Percentiles rank a stretch among this genome's conserved stretches.
Conservation (phyloP, 2,113 vertebrate genomes). For the Lagenorhynchus albirostris region DNA sequence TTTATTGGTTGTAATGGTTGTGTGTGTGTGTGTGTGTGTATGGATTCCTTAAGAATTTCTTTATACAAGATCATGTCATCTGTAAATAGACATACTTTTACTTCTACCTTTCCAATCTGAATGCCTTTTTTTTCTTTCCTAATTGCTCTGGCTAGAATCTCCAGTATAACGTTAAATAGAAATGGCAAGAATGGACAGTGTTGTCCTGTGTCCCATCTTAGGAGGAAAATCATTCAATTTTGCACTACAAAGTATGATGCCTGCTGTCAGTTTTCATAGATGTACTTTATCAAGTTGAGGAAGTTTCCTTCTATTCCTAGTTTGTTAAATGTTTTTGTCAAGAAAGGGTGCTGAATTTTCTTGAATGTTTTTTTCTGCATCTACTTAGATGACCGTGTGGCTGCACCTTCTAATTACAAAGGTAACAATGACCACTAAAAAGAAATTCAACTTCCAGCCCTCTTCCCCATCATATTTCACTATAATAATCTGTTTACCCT, state of each 20-base stretch:
- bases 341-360: conserved; percentile 15
- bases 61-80: not conserved
- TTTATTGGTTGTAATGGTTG: not conserved
- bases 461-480: not conserved
- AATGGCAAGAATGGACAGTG: conserved; percentile 1
- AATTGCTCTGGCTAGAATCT: not conserved
- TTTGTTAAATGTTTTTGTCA: not conserved
- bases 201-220: not conserved
- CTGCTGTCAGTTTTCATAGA: not conserved
- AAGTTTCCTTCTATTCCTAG: not conserved
- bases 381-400: not conserved
- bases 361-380: not conserved
- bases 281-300: not conserved
- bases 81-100: not conserved
- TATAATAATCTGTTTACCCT: conserved; percentile 1
- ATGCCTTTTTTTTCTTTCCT: not conserved
- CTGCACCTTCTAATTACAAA: not conserved
- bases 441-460: not conserved
- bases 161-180: not conserved
- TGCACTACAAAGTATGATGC: not conserved
- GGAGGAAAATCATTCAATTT: not conserved
- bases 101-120: not conserved
- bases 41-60: not conserved
- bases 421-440: not conserved
- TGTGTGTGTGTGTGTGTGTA: not conserved